Evolutionary conservation across 2,888 invertebrate species (phyloP).

Genomic region (Agrotis ipsilon): DNA sequence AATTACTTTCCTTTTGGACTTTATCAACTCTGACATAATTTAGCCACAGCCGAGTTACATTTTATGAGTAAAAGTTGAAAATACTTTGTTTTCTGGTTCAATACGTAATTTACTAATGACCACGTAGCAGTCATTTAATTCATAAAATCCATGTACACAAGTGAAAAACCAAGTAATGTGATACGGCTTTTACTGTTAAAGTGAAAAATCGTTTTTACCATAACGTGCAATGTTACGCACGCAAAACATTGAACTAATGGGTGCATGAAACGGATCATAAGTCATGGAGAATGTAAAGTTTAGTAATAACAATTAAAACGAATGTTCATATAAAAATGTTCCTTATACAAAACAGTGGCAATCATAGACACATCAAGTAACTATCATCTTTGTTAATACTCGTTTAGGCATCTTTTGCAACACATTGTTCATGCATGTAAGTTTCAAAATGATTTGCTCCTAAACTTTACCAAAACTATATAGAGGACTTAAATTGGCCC

Average conservation of each 20-base stretch:
- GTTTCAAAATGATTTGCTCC: not conserved
- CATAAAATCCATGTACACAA: too few relatives aligned
- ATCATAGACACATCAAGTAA: not conserved
- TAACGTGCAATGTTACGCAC: not conserved
- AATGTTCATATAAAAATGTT: not conserved
- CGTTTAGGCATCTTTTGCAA: too few relatives aligned
- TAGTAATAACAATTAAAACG: not conserved
- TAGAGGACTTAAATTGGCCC: conserved; percentile 3
- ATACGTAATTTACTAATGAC: too few relatives aligned
- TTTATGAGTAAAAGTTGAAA: not conserved
- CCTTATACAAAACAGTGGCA: not conserved
- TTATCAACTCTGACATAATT: too few relatives aligned
- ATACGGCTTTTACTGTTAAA: not conserved
- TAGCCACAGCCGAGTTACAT: not conserved
- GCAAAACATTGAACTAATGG: not conserved
- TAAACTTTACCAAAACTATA: conserved; percentile 3
- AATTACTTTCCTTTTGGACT: not conserved
- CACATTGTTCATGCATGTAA: not conserved
- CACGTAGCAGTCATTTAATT: too few relatives aligned
- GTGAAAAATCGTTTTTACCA: not conserved
- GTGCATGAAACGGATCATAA: not conserved
- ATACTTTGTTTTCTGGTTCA: not conserved
- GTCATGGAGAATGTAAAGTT: not conserved
- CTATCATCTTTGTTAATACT: not conserved
- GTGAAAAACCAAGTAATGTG: too few relatives aligned